phyloP scores from a whole-genome alignment of 2,888 invertebrate genomes.

The Subacronicta megacephala region DNA sequence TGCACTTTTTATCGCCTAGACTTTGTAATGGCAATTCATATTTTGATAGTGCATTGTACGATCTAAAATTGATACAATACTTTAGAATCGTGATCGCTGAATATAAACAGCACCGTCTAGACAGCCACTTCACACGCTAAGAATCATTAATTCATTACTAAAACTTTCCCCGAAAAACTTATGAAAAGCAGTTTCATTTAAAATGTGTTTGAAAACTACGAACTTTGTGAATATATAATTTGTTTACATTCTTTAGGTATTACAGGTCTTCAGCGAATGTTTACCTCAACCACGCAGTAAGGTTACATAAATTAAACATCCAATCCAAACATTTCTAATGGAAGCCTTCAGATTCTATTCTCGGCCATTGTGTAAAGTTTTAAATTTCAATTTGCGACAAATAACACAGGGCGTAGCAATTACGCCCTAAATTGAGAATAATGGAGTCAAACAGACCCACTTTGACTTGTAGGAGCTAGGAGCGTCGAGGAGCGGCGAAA shows the following conservation, averaged over 20 bases:
- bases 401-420: slow-evolving; percentile 43
- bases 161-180: slow-evolving; percentile 19
- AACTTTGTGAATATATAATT: too few relatives aligned
- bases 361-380: slow-evolving; percentile 29
- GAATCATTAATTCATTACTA: slow-evolving; percentile 12
- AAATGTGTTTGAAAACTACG: slow-evolving; percentile 1
- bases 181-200: slow-evolving; percentile 16
- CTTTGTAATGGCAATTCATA: neutral
- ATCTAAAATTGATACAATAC: slow-evolving; percentile 10
- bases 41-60: neutral
- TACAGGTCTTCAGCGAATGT: neutral
- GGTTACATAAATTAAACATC: slow-evolving; percentile 1
- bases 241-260: neutral
- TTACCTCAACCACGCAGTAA: neutral
- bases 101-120: slow-evolving; percentile 48
- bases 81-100: slow-evolving; percentile 42
- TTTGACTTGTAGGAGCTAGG: slow-evolving; percentile 23
- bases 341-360: slow-evolving; percentile 45
- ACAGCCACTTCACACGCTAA: slow-evolving; percentile 44
- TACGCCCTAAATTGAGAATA: slow-evolving; percentile 52
- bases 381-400: slow-evolving; percentile 42
- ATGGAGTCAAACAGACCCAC: slow-evolving; percentile 33
- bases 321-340: slow-evolving; percentile 35
- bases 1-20: slow-evolving; percentile 49
- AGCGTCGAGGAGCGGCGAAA: slow-evolving; percentile 31